A percentile compares a stretch with the other conserved stretches of the same genome.
phyloP scores from a whole-genome alignment of 2,113 vertebrate genomes.

The Archocentrus centrarchus region DNA sequence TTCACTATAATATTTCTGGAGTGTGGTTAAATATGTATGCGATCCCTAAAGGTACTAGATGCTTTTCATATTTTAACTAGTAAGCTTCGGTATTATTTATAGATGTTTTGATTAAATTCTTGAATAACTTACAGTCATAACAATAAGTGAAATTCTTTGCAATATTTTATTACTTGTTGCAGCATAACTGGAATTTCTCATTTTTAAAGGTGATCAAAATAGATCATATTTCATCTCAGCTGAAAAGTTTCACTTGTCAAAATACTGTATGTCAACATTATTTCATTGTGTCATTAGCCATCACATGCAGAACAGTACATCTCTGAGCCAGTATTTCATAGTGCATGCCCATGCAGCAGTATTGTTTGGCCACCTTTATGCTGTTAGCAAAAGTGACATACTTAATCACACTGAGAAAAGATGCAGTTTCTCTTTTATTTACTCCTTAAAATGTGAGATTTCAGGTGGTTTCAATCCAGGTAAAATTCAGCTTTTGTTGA shows the following conservation, averaged over 20 bases:
- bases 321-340: not conserved
- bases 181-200: not conserved
- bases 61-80: not conserved
- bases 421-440: not conserved
- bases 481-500: not conserved
- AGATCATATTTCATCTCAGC: not conserved
- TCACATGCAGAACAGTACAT: not conserved
- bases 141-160: not conserved
- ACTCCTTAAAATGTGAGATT: not conserved
- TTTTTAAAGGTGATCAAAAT: not conserved
- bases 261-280: not conserved
- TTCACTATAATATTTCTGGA: not conserved
- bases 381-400: not conserved
- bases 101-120: not conserved
- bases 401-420: not conserved
- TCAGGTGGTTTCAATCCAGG: not conserved
- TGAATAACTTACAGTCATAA: not conserved
- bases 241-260: not conserved
- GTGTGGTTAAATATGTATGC: slow-evolving; percentile 12
- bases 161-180: not conserved
- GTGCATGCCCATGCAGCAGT: not conserved
- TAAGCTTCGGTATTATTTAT: not conserved
- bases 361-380: not conserved
- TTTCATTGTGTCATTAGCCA: not conserved
- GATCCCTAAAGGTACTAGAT: not conserved